phyloP scores from a whole-genome alignment of 2,113 vertebrate species.

The Triplophysa dalaica region DNA sequence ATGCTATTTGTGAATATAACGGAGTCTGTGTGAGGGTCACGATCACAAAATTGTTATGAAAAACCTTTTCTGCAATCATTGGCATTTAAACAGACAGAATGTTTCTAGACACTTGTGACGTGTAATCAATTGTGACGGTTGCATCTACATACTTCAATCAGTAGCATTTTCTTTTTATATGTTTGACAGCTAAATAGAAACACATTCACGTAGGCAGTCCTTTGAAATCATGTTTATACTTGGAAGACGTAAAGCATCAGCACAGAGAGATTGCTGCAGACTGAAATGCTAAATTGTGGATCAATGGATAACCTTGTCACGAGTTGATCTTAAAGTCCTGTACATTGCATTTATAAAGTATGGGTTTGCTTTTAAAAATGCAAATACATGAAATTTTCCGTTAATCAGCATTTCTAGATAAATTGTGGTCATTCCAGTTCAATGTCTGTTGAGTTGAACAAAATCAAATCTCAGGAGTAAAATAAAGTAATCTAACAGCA shows the following conservation, averaged over 20 bases:
- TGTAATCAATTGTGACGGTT: constrained; percentile 10
- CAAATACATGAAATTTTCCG: too few relatives aligned
- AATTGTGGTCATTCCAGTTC: too few relatives aligned
- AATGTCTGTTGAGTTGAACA: too few relatives aligned
- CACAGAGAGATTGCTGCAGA: too few relatives aligned
- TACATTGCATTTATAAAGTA: too few relatives aligned
- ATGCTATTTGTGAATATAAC: too few relatives aligned
- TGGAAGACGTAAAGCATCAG: too few relatives aligned
- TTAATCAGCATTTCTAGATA: too few relatives aligned
- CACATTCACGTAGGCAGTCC: background rate
- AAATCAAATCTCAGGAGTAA: too few relatives aligned
- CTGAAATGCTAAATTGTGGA: background rate
- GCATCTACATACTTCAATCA: background rate
- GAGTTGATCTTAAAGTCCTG: too few relatives aligned
- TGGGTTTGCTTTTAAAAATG: too few relatives aligned
- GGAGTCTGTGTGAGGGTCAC: background rate
- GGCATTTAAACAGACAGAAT: background rate
- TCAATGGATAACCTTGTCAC: background rate
- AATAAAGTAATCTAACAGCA: too few relatives aligned
- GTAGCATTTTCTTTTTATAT: background rate
- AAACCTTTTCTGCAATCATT: background rate
- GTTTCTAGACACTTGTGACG: background rate
- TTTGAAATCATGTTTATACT: background rate
- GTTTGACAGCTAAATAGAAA: background rate
- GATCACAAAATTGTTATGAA: background rate